Evolutionary conservation across 2,797 vertebrate species (phyloP), one percentile per base, ranked within the genome.

Genomic region (Phataginus tetradactyla): DNA sequence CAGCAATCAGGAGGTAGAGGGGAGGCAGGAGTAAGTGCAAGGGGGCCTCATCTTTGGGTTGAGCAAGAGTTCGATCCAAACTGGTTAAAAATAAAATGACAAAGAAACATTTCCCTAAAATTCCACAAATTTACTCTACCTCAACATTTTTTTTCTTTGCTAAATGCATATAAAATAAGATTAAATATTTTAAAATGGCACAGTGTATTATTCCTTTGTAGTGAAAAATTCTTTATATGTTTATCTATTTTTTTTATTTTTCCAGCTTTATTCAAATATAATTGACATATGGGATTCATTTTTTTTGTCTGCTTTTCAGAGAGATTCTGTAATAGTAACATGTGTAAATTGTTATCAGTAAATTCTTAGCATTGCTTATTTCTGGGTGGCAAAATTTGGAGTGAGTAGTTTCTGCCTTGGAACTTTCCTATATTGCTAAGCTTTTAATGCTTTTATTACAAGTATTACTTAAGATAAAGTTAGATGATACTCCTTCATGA

Each of bases 81-180:
- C 23, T 81, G 0, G 55, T 80, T 64, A 42, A 91, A 95, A 87
- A 71, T 71, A 71, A 78, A 93, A 42, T 61, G n/a, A 17, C 63
- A 64, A 81, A 95, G 64, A 95, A 77, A 61, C 1, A 49, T 77
- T 75, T 61, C 69, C 45, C 7, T 49, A 59, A 90, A 94, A 85
- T 64, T 93, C 51, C 90, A 9, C 42, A 63, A 63, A 0, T 80
- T 90, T 79, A n/a, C 21, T 90, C 57, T 83, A 49, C 25, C 39
- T 95, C 25, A 83, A 14, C 84, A 68, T 90, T 37, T 66, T 90
- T 94, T 51, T 45, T 11, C 27, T 84, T 66, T 86, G 7, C 74
- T n/a, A 84, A 84, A 42, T 49, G 18, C 29, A 64, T 64, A n/a
- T 74, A 77, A 96, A 79, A 72, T 87, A 75, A 87, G 61, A 55